Evolutionary conservation across 2,888 invertebrate species (phyloP).

Genomic region (Pantelozetes paolii): DNA sequence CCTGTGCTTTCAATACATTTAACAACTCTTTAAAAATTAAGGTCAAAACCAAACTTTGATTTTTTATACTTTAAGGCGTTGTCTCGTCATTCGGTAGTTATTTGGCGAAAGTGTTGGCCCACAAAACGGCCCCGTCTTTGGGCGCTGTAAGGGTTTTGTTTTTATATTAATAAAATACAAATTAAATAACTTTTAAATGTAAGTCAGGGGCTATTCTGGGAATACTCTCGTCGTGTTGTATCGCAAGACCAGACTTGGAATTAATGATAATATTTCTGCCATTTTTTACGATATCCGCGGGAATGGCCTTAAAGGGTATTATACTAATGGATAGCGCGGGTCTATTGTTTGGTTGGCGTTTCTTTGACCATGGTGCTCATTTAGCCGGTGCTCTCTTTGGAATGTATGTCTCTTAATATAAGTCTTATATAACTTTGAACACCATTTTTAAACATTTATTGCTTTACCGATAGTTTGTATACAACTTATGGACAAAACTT

Average conservation of each 20-base stretch:
- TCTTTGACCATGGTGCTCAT: slow-evolving; percentile 98
- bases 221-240: slow-evolving; percentile 78
- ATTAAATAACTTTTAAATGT: too few species aligned
- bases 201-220: slow-evolving; percentile 95
- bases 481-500: slow-evolving; percentile 24
- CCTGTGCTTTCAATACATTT: slow-evolving; percentile 40
- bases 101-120: slow-evolving; percentile 67
- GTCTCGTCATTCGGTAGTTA: slow-evolving; percentile 80
- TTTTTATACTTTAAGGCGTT: slow-evolving; percentile 57
- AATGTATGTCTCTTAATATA: slow-evolving; percentile 55
- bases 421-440: not conserved
- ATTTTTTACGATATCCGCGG: slow-evolving; percentile 80
- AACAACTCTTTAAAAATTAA: not conserved
- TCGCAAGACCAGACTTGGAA: slow-evolving; percentile 79
- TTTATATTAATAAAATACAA: too few species aligned
- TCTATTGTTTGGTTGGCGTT: slow-evolving; percentile 76
- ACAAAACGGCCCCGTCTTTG: slow-evolving; percentile 71
- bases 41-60: too few species aligned
- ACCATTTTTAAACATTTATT: not conserved
- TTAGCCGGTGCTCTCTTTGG: slow-evolving; percentile 88
- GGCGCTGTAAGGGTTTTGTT: slow-evolving; percentile 74
- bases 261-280: slow-evolving; percentile 85
- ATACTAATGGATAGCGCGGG: slow-evolving; percentile 80
- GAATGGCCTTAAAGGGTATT: slow-evolving; percentile 73
- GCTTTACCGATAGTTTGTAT: slow-evolving; percentile 15